A percentile compares a stretch with the other conserved stretches of the same genome.
These are phyloP conservation scores for Labrus mixtus DNA, from an alignment of 2,113 vertebrate species.

Conservation along the genomic window DNA sequence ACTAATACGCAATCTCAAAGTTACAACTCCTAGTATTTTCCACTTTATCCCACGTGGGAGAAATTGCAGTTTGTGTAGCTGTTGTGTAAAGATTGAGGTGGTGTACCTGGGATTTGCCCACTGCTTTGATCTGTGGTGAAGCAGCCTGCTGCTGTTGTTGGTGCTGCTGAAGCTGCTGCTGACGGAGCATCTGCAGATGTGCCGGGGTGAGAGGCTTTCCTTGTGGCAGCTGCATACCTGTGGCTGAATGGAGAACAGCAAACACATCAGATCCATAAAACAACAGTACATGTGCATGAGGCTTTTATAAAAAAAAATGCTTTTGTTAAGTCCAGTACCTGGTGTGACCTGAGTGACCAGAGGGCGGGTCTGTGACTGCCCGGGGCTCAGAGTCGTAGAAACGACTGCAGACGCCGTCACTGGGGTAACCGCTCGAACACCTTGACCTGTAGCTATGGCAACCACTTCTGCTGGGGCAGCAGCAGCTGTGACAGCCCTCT, in stretches of 20 bases:
- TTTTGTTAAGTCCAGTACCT: constrained; percentile 76
- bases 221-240: constrained; percentile 86
- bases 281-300: not conserved
- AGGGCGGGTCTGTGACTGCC: constrained; percentile 87
- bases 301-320: not conserved
- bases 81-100: not conserved
- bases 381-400: constrained; percentile 87
- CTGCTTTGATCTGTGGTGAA: constrained; percentile 89
- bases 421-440: constrained; percentile 87
- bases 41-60: no score
- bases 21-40: not conserved
- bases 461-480: constrained; percentile 87
- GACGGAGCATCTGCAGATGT: constrained; percentile 90
- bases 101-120: constrained; percentile 86
- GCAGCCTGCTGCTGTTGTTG: constrained; percentile 84
- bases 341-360: constrained; percentile 87
- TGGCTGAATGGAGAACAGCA: constrained; percentile 65
- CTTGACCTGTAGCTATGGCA: constrained; percentile 87
- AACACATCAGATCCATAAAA: not conserved
- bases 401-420: constrained; percentile 89
- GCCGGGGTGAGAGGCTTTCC: constrained; percentile 88
- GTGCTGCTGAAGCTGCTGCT: constrained; percentile 86
- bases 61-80: not conserved
- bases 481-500: constrained; percentile 81
- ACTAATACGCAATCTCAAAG: not conserved